Percentiles rank a stretch among this genome's conserved stretches.
Conservation (phyloP, 2,888 invertebrate genomes). For the Cremastinae sp. region DNA sequence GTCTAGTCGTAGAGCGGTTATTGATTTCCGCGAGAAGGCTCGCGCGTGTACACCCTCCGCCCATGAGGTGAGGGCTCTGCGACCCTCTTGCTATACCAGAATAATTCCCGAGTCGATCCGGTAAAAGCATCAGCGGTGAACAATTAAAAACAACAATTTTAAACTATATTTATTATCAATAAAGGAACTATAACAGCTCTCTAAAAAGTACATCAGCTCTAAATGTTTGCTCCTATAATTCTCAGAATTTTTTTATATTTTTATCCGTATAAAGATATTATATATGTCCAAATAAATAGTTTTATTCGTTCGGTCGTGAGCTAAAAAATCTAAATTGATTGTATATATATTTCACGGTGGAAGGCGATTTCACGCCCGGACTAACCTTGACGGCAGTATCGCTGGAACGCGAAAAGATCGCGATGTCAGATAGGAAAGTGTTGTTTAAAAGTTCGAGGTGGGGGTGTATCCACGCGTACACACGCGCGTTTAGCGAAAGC, state of each 20-base stretch:
- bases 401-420: constrained; percentile 56
- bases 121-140: constrained; percentile 10
- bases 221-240: too few relatives aligned
- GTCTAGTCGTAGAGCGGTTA: constrained; percentile 71
- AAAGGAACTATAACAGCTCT: not conserved
- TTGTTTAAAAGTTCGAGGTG: constrained; percentile 70
- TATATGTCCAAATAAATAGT: too few relatives aligned
- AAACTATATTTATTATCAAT: not conserved
- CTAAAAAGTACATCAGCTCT: not conserved
- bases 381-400: constrained; percentile 63
- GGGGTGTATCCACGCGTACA: constrained; percentile 77
- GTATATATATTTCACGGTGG: not conserved
- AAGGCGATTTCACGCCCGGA: not conserved
- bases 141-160: not conserved
- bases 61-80: constrained; percentile 60
- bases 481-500: constrained; percentile 63
- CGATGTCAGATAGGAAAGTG: constrained; percentile 52
- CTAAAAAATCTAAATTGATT: constrained; percentile 2
- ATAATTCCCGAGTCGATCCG: constrained; percentile 32
- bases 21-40: constrained; percentile 76
- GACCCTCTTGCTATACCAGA: constrained; percentile 55
- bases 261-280: too few relatives aligned
- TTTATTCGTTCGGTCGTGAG: not conserved
- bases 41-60: constrained; percentile 68
- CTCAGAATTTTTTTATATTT: too few relatives aligned